These are phyloP conservation scores for Lepidocolaptes lacrymiger DNA, from an alignment of 2,797 vertebrate species.

Conservation along the genomic window DNA sequence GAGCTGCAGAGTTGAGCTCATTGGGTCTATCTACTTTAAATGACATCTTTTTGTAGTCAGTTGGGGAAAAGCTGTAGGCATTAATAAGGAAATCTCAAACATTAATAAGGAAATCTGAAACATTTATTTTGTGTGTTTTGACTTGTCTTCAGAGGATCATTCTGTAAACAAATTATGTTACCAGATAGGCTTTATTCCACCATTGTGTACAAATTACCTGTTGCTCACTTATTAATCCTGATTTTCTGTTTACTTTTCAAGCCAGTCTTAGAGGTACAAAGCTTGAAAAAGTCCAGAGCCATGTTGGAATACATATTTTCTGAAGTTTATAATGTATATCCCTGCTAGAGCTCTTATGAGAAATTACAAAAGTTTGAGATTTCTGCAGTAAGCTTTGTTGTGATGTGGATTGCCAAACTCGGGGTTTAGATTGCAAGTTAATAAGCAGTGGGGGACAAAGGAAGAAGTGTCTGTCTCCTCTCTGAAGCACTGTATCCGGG, in stretches of 20 bases:
- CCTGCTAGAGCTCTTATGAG: not conserved
- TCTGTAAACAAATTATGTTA: not conserved
- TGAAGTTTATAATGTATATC: not conserved
- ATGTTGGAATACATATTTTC: not conserved
- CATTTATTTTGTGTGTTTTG: conserved; percentile 6
- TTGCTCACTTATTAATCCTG: not conserved
- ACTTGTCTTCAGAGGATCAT: not conserved
- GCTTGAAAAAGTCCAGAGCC: not conserved
- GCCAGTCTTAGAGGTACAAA: not conserved
- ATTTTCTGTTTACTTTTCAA: not conserved
- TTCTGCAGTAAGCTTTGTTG: not conserved
- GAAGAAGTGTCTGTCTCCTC: not conserved
- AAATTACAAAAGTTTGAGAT: not conserved
- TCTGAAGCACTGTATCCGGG: not conserved
- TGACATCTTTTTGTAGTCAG: conserved; percentile 15
- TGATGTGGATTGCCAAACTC: not conserved
- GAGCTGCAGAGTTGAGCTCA: not conserved
- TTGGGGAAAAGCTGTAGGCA: not conserved
- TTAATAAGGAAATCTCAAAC: not conserved
- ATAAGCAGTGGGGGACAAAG: not conserved
- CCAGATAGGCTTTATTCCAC: not conserved
- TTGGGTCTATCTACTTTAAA: not conserved
- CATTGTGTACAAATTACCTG: not conserved
- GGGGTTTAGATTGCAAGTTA: not conserved
- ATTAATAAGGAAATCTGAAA: conserved; percentile 32